Evolutionary conservation across 2,797 vertebrate species (phyloP), one percentile per base, ranked within the genome.

Genomic region (Pseudochirops cupreus): DNA sequence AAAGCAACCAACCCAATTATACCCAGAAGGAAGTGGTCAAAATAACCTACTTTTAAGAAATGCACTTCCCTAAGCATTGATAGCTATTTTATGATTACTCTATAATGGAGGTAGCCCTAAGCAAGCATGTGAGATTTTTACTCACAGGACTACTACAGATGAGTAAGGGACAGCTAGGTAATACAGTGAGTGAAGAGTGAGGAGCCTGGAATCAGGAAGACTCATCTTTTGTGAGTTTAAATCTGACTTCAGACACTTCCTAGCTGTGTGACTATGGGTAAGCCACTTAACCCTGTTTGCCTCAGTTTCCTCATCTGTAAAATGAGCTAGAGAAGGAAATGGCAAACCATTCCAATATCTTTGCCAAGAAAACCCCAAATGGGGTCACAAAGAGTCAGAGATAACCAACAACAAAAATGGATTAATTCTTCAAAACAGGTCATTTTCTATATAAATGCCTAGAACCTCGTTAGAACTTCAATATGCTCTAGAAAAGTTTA

Each of bases 381-480:
- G 16, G 33, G 18, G 7, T 74, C 16, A 74, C 16, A 18, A 74
- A 67, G 29, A 74, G 14, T 74, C 67, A 74, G 18, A 39, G 39
- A 74, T 74, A 16, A 67, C 31, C 31, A 67, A 67, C n/a, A 3
- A 74, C 67, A 39, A 74, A 74, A 74, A 39, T 18, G 91, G 87
- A 93, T 91, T 89, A 57, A 91, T 56, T 95, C 94, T 91, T 91
- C 26, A 62, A 95, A 92, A 96, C 31, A 74, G 53, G 90, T 93
- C 12, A 90, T 92, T 96, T 96, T 96, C 33, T 94, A 59, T 93
- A 53, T 91, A 95, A 95, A 93, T 14, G 93, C 56, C 92, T 50
- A 90, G 91, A 94, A 53, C 57, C 11, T n/a, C 62, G 18, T 90
- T 95, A 67, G 33, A 82, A 39, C 18, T 82, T 46, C 21, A 87